Evolutionary conservation across 2,113 vertebrate species (phyloP), one percentile per base, ranked within the genome.

Genomic region (Tupaia chinensis): DNA sequence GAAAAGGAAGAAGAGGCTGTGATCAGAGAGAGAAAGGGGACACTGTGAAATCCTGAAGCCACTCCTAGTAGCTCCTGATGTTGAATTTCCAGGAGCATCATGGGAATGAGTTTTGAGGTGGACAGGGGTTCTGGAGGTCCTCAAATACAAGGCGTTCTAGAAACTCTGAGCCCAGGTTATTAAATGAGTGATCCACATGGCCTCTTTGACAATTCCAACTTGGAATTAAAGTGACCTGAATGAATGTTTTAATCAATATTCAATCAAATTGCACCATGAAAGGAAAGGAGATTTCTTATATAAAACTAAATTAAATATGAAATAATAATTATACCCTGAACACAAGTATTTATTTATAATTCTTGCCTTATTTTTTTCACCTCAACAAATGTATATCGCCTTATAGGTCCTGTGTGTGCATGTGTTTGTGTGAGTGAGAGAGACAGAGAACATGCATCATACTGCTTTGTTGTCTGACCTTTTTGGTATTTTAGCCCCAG

Each of bases 391-490:
- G 69, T 80, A n/a, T 32, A 9, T 34, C 82, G 15, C 92, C 92
- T 88, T 96, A 93, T 92, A 95, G 73, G 66, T 87, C 86, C 22
- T 10, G 44, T 63, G 58, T 83, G 56, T n/a, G 65, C 32, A 17
- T 58, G 63, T 77, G 66, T 87, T 56, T 89, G 70, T 89, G 60
- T 70, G 34, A 44, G 44, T 44, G 16, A 22, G 10, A 88, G 25
- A 68, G 34, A 84, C 4, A 58, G 68, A 68, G 22, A 34, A 73
- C 1, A 13, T 23, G 87, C 8, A 53, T 27, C 23, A 11, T 32
- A 65, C 80, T 91, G 56, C 61, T 95, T 91, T 83, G 74, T 44
- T 60, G 13, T 96, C 91, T 97, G 95, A 95, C 91, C 91, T 97
- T 96, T 93, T 86, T 34, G 65, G 86, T 8, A 23, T 85, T 94